These are phyloP conservation scores for Crypturellus undulatus DNA, from an alignment of 2,113 vertebrate species.

Conservation along the genomic window DNA sequence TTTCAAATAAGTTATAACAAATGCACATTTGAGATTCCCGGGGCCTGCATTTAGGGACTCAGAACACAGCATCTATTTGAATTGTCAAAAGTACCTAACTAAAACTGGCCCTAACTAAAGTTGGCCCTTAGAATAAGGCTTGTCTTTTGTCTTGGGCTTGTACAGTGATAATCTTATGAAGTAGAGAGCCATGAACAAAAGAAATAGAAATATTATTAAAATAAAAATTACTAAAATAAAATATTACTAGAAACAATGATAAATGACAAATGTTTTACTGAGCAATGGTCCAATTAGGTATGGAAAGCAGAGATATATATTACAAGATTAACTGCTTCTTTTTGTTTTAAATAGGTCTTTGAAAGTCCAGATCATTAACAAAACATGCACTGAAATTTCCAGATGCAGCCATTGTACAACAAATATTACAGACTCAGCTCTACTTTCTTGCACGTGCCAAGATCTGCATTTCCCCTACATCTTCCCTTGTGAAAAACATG, in stretches of 20 bases:
- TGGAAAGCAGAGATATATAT: neutral
- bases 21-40: neutral
- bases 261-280: conserved; percentile 27
- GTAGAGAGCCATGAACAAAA: conserved; percentile 16
- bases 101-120: neutral
- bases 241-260: conserved; percentile 5
- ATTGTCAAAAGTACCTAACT: neutral
- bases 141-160: neutral
- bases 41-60: neutral
- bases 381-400: conserved; percentile 3
- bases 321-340: conserved; percentile 34
- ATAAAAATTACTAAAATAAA: too few relatives aligned
- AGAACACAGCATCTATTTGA: neutral
- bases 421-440: neutral
- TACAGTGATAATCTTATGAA: neutral
- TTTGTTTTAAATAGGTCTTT: conserved; percentile 45
- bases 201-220: neutral
- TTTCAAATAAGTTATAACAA: conserved; percentile 27
- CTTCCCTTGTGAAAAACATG: neutral
- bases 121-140: neutral
- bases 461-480: neutral
- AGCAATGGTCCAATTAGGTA: conserved; percentile 37
- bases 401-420: neutral
- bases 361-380: conserved; percentile 29
- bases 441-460: neutral